phyloP scores from a whole-genome alignment of 1,140 invertebrate genomes.

The Orchesella cincta region DNA sequence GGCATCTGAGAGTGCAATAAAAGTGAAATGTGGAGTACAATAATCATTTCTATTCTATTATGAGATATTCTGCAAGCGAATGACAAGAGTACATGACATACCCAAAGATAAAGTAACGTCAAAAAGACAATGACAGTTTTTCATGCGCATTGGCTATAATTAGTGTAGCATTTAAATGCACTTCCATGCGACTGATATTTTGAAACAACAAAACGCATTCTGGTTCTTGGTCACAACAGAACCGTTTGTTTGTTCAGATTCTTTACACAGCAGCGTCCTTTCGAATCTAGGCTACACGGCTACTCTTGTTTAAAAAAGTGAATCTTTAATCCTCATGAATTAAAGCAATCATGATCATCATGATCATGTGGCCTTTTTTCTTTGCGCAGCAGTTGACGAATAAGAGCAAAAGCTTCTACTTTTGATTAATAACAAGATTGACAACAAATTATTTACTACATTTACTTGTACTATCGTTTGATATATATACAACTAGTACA shows the following conservation, averaged over 20 bases:
- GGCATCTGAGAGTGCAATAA: too few relatives aligned
- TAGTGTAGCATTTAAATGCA: background rate
- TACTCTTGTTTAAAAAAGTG: conserved; percentile 16
- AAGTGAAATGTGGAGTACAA: too few relatives aligned
- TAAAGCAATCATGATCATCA: background rate
- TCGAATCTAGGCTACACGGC: conserved; percentile 5
- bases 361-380: background rate
- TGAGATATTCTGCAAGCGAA: too few relatives aligned
- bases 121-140: too few relatives aligned
- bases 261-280: background rate
- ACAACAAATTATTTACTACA: conserved; percentile 28
- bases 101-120: too few relatives aligned
- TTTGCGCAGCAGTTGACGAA: background rate
- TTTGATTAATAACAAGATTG: conserved; percentile 21
- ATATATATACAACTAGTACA: background rate
- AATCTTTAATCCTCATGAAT: conserved; percentile 21
- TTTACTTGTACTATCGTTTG: conserved; percentile 24
- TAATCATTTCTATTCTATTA: too few relatives aligned
- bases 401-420: too few relatives aligned
- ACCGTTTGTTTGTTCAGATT: background rate
- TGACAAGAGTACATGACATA: too few relatives aligned
- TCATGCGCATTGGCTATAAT: too few relatives aligned
- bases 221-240: background rate
- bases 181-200: background rate
- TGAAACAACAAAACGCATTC: background rate